Evolutionary conservation across 2,113 vertebrate species (phyloP), one percentile per base, ranked within the genome.

Genomic region (Psephotus haematonotus): DNA sequence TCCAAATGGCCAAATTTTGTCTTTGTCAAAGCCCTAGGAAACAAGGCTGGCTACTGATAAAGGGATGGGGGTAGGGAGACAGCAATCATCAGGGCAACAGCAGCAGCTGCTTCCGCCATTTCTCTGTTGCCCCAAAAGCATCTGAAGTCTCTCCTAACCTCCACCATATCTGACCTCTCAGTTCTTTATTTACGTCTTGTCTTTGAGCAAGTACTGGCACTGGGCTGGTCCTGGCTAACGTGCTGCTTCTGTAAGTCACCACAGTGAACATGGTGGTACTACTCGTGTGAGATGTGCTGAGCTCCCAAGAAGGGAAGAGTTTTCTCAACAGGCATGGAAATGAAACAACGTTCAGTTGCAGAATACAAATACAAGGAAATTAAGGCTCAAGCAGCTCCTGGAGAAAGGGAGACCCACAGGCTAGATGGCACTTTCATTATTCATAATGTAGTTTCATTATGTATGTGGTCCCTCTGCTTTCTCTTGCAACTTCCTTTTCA

Each of bases 361-460:
- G 71, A 80, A 67, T 6, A 78, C 28, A 65, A 41, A 76, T 62
- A 92, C 24, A 47, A 74, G 47, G 63, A 90, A 96, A 91, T 27
- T 69, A 88, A 85, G 79, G 71, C 47, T 70, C 78, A 43, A 63
- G 63, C n/a, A 92, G 37, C 55, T 96, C 95, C 86, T 90, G 91
- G 87, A 97, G 95, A 96, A 97, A 96, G 80, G 92, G 69, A 95
- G 78, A 52, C 90, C 81, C 49, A 37, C n/a, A 49, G 67, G 46
- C 44, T 93, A 96, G 92, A 80, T 96, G 87, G 59, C 85, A 97
- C 96, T 98, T 97, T 97, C 68, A 74, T 97, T 97, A 97, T 97
- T 97, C 82, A 93, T 96, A 96, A 81, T 49, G 83, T 64, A 82
- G 95, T 98, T 98, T 98, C 97, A 65, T 80, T 95, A 86, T 94